These are phyloP conservation scores for Spisula solida DNA, from an alignment of 2,888 invertebrate species.

Conservation along the genomic window DNA sequence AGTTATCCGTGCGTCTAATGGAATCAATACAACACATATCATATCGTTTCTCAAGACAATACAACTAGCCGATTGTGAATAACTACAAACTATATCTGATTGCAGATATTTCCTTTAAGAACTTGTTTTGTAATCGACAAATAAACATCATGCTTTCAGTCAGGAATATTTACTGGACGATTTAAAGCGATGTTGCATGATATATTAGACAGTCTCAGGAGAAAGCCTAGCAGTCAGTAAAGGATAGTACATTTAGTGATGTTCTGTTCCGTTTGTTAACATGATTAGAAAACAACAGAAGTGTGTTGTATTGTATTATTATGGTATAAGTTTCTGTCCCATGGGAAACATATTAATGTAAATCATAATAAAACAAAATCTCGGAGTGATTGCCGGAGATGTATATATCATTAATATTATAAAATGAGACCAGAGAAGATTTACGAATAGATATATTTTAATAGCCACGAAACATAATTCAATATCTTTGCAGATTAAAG, in stretches of 20 bases:
- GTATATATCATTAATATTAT: no score
- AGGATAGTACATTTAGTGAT: neutral
- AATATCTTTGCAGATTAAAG: no score
- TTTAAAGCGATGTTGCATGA: neutral
- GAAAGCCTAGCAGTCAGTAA: neutral
- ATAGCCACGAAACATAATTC: no score
- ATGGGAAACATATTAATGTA: no score
- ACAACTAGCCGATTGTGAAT: neutral
- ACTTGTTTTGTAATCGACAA: neutral
- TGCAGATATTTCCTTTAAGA: neutral
- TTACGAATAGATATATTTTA: no score
- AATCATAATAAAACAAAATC: no score
- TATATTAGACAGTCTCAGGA: neutral
- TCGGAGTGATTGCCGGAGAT: no score
- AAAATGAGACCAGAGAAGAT: no score
- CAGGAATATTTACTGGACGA: neutral
- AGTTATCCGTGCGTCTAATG: no score
- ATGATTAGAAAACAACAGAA: constrained; percentile 1
- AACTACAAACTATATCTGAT: neutral
- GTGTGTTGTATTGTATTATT: neutral
- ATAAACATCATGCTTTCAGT: neutral
- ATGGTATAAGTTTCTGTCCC: no score
- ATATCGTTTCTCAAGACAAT: neutral
- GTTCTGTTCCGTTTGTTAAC: neutral
- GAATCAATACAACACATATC: neutral